Percentiles rank a stretch among this genome's conserved stretches.
phyloP scores from a whole-genome alignment of 92 coral and sea anemone genomes.

The Diadumene lineata region DNA sequence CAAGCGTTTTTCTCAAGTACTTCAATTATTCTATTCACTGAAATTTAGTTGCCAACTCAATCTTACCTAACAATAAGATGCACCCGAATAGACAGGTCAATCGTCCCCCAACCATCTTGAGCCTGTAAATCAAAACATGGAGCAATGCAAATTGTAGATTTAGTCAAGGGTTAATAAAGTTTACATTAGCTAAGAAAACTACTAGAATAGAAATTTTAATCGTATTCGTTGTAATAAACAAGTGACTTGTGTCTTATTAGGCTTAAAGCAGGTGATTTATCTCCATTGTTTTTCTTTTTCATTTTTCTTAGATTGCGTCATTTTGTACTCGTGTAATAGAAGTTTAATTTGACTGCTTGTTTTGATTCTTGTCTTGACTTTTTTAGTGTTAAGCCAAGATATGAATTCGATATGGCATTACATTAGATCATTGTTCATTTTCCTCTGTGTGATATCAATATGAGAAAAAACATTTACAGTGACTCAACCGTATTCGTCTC shows the following conservation, averaged over 20 bases:
- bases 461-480: too few species aligned
- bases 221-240: not conserved
- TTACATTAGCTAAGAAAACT: not conserved
- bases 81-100: not conserved
- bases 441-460: too few species aligned
- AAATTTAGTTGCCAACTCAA: not conserved
- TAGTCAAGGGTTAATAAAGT: not conserved
- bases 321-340: not conserved
- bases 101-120: not conserved
- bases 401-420: too few species aligned
- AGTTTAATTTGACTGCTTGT: not conserved
- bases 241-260: not conserved
- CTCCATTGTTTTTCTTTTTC: not conserved
- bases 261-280: not conserved
- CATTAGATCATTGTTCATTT: too few species aligned
- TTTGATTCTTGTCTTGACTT: not conserved
- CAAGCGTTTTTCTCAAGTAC: too few species aligned
- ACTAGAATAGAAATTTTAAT: not conserved
- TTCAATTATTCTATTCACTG: too few species aligned
- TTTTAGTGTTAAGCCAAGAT: too few species aligned
- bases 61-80: not conserved
- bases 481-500: too few species aligned
- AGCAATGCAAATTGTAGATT: not conserved
- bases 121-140: not conserved
- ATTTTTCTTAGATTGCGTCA: constrained; percentile 1